Conservation (phyloP, 1,140 invertebrate species). For the Oryctes rhinoceros region DNA sequence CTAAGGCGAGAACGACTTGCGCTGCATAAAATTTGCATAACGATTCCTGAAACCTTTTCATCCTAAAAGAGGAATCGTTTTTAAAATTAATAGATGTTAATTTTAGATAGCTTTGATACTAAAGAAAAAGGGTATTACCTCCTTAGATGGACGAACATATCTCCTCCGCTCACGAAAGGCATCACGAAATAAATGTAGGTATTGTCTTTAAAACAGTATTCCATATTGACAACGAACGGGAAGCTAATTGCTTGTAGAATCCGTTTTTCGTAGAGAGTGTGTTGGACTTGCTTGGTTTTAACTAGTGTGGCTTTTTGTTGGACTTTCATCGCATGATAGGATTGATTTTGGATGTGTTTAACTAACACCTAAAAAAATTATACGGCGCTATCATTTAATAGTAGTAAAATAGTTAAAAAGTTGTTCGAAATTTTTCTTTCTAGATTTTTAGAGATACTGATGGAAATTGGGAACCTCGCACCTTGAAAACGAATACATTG, state of each 20-base stretch:
- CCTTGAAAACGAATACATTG: too few relatives aligned
- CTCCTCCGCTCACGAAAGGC: slow-evolving; percentile 85
- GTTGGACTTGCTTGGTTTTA: slow-evolving; percentile 84
- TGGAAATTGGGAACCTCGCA: too few relatives aligned
- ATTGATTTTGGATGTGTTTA: slow-evolving; percentile 75
- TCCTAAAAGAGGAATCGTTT: not conserved
- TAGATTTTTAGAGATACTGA: not conserved
- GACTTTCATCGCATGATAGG: slow-evolving; percentile 82
- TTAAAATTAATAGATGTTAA: not conserved
- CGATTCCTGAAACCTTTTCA: slow-evolving; percentile 80
- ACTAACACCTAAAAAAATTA: slow-evolving; percentile 69
- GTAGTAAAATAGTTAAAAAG: not conserved
- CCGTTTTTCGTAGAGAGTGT: slow-evolving; percentile 86
- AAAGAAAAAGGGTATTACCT: slow-evolving; percentile 44
- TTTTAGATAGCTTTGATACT: too few relatives aligned
- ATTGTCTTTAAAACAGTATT: slow-evolving; percentile 87
- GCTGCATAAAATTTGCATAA: slow-evolving; percentile 90
- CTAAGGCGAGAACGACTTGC: slow-evolving; percentile 89
- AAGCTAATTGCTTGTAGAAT: slow-evolving; percentile 69
- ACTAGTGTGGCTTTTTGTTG: slow-evolving; percentile 88
- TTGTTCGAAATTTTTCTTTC: not conserved
- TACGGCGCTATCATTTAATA: slow-evolving; percentile 64
- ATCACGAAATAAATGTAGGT: slow-evolving; percentile 83
- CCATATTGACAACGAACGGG: slow-evolving; percentile 63
- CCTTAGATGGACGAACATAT: slow-evolving; percentile 82